Base-by-base conservation (phyloP, 2,113 vertebrate genomes). In the Alligator mississippiensis region DNA sequence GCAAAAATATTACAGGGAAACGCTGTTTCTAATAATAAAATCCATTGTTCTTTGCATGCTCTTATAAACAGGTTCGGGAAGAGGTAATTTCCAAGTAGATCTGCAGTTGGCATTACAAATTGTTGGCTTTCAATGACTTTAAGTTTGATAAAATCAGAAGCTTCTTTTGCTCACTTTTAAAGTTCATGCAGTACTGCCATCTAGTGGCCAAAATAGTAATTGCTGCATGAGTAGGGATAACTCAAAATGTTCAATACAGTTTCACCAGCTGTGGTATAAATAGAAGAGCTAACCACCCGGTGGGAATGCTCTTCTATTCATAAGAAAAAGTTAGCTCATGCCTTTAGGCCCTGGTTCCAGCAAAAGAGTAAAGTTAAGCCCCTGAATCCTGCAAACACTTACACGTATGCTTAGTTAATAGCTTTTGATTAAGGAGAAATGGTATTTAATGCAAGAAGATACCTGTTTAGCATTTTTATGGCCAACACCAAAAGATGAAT, bases 171-270 rank as follows among this genome's bases (percentile, higher is more conserved):
- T 60, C 57, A 61, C 28, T 13, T 15, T 30, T 3, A 80, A 87
- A 82, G 83, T 80, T 95, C 97, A 11, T 79, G 89, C 83, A 19
- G 84, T 58, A 97, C 85, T 98, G 97, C 96, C 98, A 98, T 96
- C 98, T 97, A 94, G 77, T 92, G 98, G 94, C 75, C 16, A 47
- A 47, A 47, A 25, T 25, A 79, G 13, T 30, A 66, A 18, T 88
- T 79, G 80, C 75, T 94, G 62, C 47, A 34, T 55, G 5, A 55
- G 13, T n/a, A 58, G 28, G 27, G 19, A 27, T 24, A 76, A 24
- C 47, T 21, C 28, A 82, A 18, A 16, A 28, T 27, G n/a, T 59
- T 38, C 28, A 66, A 34, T 38, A 18, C 19, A 38, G 63, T 16
- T 24, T 58, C 55, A 84, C 84, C 6, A 38, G 15, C n/a, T 30